Base-by-base conservation (phyloP, 2,113 vertebrate genomes). In the Clarias batrachus region DNA sequence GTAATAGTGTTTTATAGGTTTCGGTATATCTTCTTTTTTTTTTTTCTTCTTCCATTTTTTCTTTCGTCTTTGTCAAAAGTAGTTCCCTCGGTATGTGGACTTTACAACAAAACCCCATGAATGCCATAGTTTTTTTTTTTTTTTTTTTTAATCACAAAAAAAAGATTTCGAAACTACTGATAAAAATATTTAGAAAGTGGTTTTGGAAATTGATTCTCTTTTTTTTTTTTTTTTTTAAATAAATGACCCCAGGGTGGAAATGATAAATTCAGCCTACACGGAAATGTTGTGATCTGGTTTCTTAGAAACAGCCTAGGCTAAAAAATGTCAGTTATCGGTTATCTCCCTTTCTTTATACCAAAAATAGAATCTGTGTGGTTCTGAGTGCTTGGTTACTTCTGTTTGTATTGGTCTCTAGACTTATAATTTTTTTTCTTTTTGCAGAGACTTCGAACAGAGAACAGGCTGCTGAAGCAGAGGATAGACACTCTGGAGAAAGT, bases 401-500 rank as follows among this genome's bases (percentile, higher is more conserved):
- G 23, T 48, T 76, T 76, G 48, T 41, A 6, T 48, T 12, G 25
- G 73, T 80, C 23, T 48, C 48, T 48, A 48, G 33, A 70, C 25
- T 78, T 41, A 23, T 30, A 65, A 8, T 25, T 83, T 21, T 91
- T 27, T 60, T 19, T 23, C 81, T 13, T 76, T 87, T 86, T 95
- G 52, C 96, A 99, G 98, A 97, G 97, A 92, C 94, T 99, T 89
- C 96, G 98, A 37, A 99, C 97, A 86, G 98, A 99, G 93, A 99
- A 99, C 6, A 93, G 98, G 48, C 96, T 99, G 74, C 92, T 99
- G 92, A 99, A 99, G 91, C 98, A 99, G 89, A 96, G 97, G 87
- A 99, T 99, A 87, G 98, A 99, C 95, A 99, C 98, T 11, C 92
- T 99, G 92, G 98, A 99, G 93, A 99, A 99, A 95, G 98, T 99